phyloP scores from a whole-genome alignment of 2,113 vertebrate genomes.

The Telmatochromis sp. region DNA sequence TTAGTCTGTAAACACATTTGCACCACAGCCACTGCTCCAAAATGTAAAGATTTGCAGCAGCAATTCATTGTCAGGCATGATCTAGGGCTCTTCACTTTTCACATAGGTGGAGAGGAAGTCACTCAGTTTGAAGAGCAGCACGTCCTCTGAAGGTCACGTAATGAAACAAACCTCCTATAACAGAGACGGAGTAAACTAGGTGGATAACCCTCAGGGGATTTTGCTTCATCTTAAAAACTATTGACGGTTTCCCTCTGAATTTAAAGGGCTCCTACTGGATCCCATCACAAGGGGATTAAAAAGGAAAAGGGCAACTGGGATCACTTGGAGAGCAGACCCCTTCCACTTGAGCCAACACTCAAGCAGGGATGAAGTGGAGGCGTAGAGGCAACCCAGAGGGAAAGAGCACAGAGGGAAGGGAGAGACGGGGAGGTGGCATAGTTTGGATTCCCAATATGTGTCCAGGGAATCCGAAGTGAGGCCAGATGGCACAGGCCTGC shows the following conservation, averaged over 20 bases:
- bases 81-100: background rate
- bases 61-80: background rate
- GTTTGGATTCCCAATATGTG: conserved; percentile 70
- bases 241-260: conserved; percentile 38
- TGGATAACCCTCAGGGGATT: conserved; percentile 17
- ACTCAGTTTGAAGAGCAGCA: background rate
- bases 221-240: conserved; percentile 56
- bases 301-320: conserved; percentile 64
- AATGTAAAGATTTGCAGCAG: background rate
- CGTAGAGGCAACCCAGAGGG: conserved; percentile 49
- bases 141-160: background rate
- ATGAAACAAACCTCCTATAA: background rate
- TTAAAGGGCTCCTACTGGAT: conserved; percentile 56
- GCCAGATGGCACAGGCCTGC: conserved; percentile 73
- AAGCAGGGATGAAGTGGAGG: conserved; percentile 56
- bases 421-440: conserved; percentile 57
- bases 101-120: background rate
- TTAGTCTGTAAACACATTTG: conserved; percentile 6
- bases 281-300: conserved; percentile 58
- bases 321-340: conserved; percentile 55
- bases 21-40: background rate
- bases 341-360: conserved; percentile 52
- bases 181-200: background rate
- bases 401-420: conserved; percentile 46
- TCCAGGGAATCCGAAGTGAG: conserved; percentile 69